A percentile compares a stretch with the other conserved stretches of the same genome.
Evolutionary conservation across 2,113 vertebrate species (phyloP).

Genomic region (Ceyx margarethae): DNA sequence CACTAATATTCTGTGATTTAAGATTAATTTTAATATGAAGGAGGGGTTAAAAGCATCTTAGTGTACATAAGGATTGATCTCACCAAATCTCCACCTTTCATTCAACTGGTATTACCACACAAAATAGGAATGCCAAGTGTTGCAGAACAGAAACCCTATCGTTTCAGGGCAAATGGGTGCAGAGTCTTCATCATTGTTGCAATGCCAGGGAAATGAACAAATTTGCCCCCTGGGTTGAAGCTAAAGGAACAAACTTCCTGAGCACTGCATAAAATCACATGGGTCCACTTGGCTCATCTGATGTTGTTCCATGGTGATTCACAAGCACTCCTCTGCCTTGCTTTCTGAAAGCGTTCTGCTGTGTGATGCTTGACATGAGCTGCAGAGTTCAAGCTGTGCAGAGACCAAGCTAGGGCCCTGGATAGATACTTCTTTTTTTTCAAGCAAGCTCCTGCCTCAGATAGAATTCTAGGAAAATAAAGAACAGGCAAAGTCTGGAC

Average conservation of each 20-base stretch:
- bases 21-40: neutral
- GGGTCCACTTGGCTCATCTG: neutral
- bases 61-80: neutral
- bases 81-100: neutral
- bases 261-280: constrained; percentile 58
- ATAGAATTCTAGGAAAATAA: neutral
- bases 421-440: neutral
- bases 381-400: neutral
- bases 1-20: neutral
- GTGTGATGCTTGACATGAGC: constrained; percentile 41
- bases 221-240: constrained; percentile 54
- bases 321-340: constrained; percentile 18
- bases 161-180: neutral
- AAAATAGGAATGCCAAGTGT: neutral
- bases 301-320: constrained; percentile 45
- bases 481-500: neutral
- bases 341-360: neutral
- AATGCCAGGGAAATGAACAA: constrained; percentile 36
- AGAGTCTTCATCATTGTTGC: neutral
- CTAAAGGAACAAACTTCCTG: constrained; percentile 41
- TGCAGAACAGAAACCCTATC: neutral
- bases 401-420: neutral
- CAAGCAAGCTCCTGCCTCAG: neutral
- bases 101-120: neutral
- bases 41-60: neutral